phyloP scores from a whole-genome alignment of 2,797 vertebrate genomes.

The Phataginus tricuspis region DNA sequence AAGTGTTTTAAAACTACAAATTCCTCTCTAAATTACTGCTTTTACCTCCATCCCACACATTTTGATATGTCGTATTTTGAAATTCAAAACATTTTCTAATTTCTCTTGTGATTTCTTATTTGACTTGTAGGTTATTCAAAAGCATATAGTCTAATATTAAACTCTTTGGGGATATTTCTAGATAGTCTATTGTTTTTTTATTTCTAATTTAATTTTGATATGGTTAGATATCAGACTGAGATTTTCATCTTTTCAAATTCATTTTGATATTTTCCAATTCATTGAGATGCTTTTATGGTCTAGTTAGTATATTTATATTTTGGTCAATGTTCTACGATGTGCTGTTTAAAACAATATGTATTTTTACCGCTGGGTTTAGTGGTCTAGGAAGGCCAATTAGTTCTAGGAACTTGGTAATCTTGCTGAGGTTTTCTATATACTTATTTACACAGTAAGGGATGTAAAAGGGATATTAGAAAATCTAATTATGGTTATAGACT shows the following conservation, averaged over 20 bases:
- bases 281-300: background rate
- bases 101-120: background rate
- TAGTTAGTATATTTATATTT: background rate
- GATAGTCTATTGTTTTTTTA: background rate
- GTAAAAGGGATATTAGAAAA: background rate
- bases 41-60: background rate
- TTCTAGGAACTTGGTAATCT: background rate
- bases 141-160: background rate
- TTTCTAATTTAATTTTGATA: background rate
- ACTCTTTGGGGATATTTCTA: background rate
- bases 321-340: background rate
- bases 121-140: background rate
- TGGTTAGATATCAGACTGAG: background rate
- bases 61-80: background rate
- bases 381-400: background rate
- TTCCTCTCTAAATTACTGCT: background rate
- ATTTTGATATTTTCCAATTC: background rate
- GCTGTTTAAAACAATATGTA: background rate
- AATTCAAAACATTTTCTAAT: background rate
- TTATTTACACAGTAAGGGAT: background rate
- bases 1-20: conserved; percentile 1
- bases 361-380: background rate
- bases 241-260: background rate
- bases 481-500: background rate
- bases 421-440: background rate